Base-by-base conservation (phyloP, 2,113 vertebrate genomes). In the Reinhardtius hippoglossoides region DNA sequence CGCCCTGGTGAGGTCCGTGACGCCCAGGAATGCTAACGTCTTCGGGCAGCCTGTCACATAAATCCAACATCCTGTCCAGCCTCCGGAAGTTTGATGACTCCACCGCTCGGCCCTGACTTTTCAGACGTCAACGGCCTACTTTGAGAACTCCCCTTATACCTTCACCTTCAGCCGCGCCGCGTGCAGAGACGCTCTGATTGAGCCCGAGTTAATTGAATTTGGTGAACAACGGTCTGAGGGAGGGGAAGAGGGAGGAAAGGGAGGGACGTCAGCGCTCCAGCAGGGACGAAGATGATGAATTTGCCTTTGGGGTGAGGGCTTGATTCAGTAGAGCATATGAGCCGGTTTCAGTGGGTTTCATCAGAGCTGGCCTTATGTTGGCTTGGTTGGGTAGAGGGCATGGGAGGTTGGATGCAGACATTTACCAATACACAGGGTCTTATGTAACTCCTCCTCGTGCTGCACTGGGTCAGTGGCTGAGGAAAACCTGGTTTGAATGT, bases 1-100 rank as follows among this genome's bases (percentile, higher is more conserved):
- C 42, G 50, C 68, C 63, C n/a, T 16, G 27, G 52, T 9, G 54
- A 54, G 57, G 74, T 56, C 84, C 65, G 55, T 76, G 86, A 87
- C 52, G 48, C 60, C 67, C 72, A 72, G 84, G 81, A 69, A 93
- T 74, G 67, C 87, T 93, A 91, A 93, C 83, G 0, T 86, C 88
- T 90, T 84, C 62, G 67, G 92, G 91, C 93, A 89, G 88, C 83
- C 81, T 92, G 90, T 93, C 93, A 91, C 86, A 90, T 92, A 87
- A 89, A 92, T 89, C 88, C 84, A 42, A 46, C 65, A 58, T 84
- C 82, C 82, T 78, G 72, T 81, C 70, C 79, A 23, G 75, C 80
- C 64, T 58, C 60, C 40, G 57, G 63, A 78, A 71, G 80, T 84
- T 83, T 80, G 78, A 87, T 76, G 83, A 76, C 80, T 87, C 56